These are phyloP conservation scores for Aurelia sp. DNA, from an alignment of 30 jellyfish, hydroid and myxozoan species.

Conservation along the genomic window DNA sequence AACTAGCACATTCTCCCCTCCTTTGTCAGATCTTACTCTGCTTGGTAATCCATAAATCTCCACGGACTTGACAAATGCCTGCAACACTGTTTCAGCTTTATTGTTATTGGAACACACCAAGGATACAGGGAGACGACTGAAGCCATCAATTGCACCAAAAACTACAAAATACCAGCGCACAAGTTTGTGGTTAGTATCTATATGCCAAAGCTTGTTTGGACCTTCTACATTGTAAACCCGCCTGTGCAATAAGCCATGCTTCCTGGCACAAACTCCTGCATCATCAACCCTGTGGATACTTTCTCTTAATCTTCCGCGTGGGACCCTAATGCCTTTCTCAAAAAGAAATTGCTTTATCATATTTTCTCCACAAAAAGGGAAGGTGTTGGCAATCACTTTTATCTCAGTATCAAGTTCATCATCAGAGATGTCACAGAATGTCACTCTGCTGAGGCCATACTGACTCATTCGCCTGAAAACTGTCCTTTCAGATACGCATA, in stretches of 20 bases:
- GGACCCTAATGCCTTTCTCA: too few species aligned
- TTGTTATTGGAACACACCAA: too few species aligned
- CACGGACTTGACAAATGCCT: too few species aligned
- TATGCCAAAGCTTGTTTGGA: slow-evolving; percentile 73
- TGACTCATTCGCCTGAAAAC: slow-evolving; percentile 50
- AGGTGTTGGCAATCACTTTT: neutral
- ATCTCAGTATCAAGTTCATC: slow-evolving; percentile 28
- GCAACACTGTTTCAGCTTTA: too few species aligned
- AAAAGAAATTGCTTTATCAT: too few species aligned
- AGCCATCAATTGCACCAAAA: slow-evolving; percentile 71
- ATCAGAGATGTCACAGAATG: slow-evolving; percentile 43
- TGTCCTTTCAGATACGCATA: slow-evolving; percentile 62
- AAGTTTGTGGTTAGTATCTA: slow-evolving; percentile 20
- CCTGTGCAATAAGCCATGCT: slow-evolving; percentile 32
- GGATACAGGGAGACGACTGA: slow-evolving; percentile 70
- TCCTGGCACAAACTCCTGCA: slow-evolving; percentile 10
- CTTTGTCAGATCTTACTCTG: too few species aligned
- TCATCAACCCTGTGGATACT: too few species aligned
- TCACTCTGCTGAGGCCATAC: slow-evolving; percentile 33
- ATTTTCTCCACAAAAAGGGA: too few species aligned
- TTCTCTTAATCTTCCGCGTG: too few species aligned
- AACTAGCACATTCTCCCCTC: too few species aligned
- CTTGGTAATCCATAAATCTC: too few species aligned
- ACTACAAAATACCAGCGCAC: slow-evolving; percentile 64
- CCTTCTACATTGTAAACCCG: slow-evolving; percentile 76